Base-by-base conservation (phyloP, 1,140 invertebrate species). In the Nasonia giraulti region DNA sequence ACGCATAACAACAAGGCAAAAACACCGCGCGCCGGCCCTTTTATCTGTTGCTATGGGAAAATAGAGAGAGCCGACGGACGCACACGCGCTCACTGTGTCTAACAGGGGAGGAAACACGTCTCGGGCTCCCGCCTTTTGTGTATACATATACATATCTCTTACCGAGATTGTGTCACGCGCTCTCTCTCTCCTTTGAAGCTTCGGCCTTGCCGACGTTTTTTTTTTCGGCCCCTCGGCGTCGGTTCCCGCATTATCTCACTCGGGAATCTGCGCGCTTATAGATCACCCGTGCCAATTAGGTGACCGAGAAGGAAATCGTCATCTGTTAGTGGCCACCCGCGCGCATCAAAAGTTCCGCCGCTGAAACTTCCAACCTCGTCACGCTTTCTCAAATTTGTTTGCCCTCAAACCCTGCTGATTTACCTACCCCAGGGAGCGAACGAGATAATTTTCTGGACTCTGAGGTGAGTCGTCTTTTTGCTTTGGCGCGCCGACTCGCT, bases 1-100 rank as follows among this genome's bases (percentile, higher is more conserved):
- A 90, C 82, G 50, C 88, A 88, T 86, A n/a, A 62, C 55, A 62
- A n/a, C 44, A 33, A 10, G 77, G 74, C 23, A 44, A 71, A 69
- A 50, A 82, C 27, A 44, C 12, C 31, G 12, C 55, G 50, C 50
- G 17, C 0, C 5, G 14, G 6, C 55, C 55, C 20, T 62, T 40
- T 23, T 17, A n/a, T 33, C 27, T 14, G 31, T 47, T 37, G 37
- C 37, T 50, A 47, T 78, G 74, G n/a, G 82, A 83, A 78, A 68
- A 31, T 33, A 83, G 76, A 83, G 33, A 68, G 76, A 66, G 17
- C 33, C 4, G 37, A 20, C 73, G 68, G 33, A 74, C 47, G 14
- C 50, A n/a, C 47, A 50, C 33, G 5, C 8, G 5, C 8, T 55
- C 14, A 17, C 55, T 62, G 55, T n/a, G 55, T n/a, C 6, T 20